These are phyloP conservation scores for Phainopepla nitens DNA, from an alignment of 2,113 vertebrate species.

Conservation along the genomic window DNA sequence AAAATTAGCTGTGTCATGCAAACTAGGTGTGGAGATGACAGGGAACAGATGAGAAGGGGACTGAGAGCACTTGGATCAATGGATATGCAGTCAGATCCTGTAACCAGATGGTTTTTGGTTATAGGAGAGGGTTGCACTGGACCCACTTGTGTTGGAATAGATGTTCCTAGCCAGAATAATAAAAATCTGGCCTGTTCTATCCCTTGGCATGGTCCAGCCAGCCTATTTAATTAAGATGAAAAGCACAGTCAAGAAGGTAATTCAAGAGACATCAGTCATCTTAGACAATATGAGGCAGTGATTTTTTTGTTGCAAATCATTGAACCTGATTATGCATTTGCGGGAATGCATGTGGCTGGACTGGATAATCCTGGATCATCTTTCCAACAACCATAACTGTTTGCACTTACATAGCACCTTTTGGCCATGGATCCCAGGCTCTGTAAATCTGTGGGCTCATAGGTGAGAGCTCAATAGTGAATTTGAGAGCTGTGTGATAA, in stretches of 20 bases:
- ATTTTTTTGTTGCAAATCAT: background rate
- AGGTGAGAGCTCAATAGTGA: background rate
- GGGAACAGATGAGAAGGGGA: background rate
- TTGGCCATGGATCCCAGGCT: background rate
- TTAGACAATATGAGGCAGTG: background rate
- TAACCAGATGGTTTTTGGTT: background rate
- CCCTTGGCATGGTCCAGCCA: constrained; percentile 13
- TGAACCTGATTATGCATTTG: background rate
- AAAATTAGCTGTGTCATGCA: constrained; percentile 1
- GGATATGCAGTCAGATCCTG: background rate
- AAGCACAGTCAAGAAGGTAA: constrained; percentile 38
- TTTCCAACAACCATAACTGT: constrained; percentile 10
- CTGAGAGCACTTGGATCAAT: background rate
- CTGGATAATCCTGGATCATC: background rate
- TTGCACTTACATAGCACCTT: constrained; percentile 24
- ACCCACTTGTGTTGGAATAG: background rate
- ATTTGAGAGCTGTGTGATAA: background rate
- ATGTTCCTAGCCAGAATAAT: background rate
- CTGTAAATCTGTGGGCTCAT: background rate
- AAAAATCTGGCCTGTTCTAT: background rate
- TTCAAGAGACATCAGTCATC: constrained; percentile 40
- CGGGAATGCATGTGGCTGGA: constrained; percentile 8
- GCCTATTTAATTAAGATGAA: constrained; percentile 58
- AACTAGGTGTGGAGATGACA: background rate
- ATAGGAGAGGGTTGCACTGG: background rate